Conservation (phyloP, 2,888 invertebrate species). For the Synergus umbraculus region DNA sequence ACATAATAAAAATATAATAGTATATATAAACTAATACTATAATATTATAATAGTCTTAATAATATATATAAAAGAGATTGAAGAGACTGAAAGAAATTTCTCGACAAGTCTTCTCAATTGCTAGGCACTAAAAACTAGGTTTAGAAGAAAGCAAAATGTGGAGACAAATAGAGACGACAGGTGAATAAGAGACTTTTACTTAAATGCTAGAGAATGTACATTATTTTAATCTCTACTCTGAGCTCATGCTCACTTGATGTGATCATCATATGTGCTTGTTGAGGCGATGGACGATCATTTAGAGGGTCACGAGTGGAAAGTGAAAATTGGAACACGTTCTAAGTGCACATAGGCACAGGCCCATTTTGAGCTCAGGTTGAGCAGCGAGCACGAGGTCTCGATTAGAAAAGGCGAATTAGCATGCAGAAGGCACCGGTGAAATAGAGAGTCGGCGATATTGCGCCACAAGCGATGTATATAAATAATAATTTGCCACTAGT, state of each 20-base stretch:
- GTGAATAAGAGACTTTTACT: conserved; percentile 26
- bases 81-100: conserved; percentile 27
- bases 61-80: background rate
- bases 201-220: background rate
- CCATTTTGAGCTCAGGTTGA: conserved; percentile 55
- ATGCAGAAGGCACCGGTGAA: conserved; percentile 66
- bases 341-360: conserved; percentile 50
- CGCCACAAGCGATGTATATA: conserved; percentile 55
- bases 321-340: conserved; percentile 70
- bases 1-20: too few species aligned
- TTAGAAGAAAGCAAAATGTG: background rate
- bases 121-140: background rate
- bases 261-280: background rate
- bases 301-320: conserved; percentile 68
- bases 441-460: conserved; percentile 66
- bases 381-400: conserved; percentile 53
- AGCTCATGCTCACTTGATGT: background rate
- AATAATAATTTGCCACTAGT: conserved; percentile 58
- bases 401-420: conserved; percentile 73
- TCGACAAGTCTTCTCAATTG: background rate
- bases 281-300: conserved; percentile 47
- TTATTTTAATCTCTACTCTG: conserved; percentile 4
- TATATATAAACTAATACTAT: too few species aligned
- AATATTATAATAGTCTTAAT: too few species aligned
- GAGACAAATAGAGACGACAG: background rate